phyloP scores from a whole-genome alignment of 2,113 vertebrate species.

The Clarias gariepinus region DNA sequence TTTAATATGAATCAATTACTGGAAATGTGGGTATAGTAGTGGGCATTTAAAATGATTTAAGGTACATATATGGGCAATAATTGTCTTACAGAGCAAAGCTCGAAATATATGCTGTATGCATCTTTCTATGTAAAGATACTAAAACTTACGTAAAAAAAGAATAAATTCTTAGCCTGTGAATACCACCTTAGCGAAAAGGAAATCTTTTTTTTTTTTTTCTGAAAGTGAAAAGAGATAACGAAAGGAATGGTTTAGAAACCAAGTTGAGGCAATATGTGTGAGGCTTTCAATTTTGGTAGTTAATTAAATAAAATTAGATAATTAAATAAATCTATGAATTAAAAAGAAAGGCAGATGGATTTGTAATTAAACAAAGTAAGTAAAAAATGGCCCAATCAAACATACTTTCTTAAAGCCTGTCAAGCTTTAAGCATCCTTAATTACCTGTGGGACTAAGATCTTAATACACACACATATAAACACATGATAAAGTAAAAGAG shows the following conservation, averaged over 20 bases:
- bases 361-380: conserved; percentile 65
- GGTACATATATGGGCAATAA: background rate
- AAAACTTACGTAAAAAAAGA: background rate
- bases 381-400: conserved; percentile 54
- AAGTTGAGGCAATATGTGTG: conserved; percentile 31
- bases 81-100: background rate
- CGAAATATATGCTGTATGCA: background rate
- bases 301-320: conserved; percentile 62
- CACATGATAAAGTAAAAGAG: background rate
- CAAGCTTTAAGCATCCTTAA: conserved; percentile 58
- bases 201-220: background rate
- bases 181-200: background rate
- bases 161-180: background rate
- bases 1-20: background rate
- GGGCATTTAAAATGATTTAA: background rate
- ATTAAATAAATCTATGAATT: conserved; percentile 65
- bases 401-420: conserved; percentile 47
- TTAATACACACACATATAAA: conserved; percentile 45
- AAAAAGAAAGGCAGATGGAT: conserved; percentile 61
- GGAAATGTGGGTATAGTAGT: background rate
- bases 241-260: conserved; percentile 33
- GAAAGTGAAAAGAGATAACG: conserved; percentile 40
- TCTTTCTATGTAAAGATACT: background rate
- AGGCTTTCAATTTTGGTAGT: conserved; percentile 61
- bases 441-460: conserved; percentile 48